A percentile compares a stretch with the other conserved stretches of the same genome.
Conservation (phyloP, 2,113 vertebrate genomes). For the Arothron firmamentum region DNA sequence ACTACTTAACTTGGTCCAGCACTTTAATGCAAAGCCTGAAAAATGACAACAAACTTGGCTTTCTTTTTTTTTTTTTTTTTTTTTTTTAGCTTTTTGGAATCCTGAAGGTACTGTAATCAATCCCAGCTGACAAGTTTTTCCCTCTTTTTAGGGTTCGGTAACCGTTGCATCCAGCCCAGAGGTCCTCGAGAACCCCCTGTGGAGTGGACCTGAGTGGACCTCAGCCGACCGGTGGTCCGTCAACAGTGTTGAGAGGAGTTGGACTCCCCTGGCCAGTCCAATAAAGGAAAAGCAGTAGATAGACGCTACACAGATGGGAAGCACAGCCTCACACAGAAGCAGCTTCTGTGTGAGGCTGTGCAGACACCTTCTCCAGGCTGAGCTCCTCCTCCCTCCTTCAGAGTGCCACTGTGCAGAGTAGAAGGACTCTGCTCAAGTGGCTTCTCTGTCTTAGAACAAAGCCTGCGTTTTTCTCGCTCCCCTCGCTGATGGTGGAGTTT, state of each 20-base stretch:
- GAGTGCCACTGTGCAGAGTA: constrained; percentile 76
- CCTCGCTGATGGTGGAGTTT: constrained; percentile 29
- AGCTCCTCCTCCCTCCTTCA: constrained; percentile 56
- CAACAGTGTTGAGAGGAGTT: constrained; percentile 38
- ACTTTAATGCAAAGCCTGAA: too few relatives aligned
- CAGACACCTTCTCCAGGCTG: constrained; percentile 17
- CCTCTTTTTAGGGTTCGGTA: constrained; percentile 83
- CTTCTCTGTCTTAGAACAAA: constrained; percentile 46
- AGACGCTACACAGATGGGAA: constrained; percentile 33
- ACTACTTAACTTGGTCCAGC: too few relatives aligned
- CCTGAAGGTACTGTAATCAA: not conserved
- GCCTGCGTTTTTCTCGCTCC: constrained; percentile 29
- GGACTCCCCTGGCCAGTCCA: constrained; percentile 58
- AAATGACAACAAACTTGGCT: too few relatives aligned
- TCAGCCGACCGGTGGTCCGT: constrained; percentile 27
- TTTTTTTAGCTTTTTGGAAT: not conserved
- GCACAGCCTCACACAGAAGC: constrained; percentile 43
- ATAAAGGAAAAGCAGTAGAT: constrained; percentile 57
- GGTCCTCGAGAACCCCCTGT: constrained; percentile 86
- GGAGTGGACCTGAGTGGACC: constrained; percentile 88
- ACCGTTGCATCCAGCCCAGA: constrained; percentile 86
- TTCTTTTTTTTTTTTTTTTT: too few relatives aligned
- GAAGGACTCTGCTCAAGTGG: constrained; percentile 49
- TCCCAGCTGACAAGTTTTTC: constrained; percentile 1
- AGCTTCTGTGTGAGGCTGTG: constrained; percentile 45